Percentiles rank a stretch among this genome's conserved stretches.
These are phyloP conservation scores for Thamnaconus septentrionalis DNA, from an alignment of 2,113 vertebrate genomes.

Conservation along the genomic window DNA sequence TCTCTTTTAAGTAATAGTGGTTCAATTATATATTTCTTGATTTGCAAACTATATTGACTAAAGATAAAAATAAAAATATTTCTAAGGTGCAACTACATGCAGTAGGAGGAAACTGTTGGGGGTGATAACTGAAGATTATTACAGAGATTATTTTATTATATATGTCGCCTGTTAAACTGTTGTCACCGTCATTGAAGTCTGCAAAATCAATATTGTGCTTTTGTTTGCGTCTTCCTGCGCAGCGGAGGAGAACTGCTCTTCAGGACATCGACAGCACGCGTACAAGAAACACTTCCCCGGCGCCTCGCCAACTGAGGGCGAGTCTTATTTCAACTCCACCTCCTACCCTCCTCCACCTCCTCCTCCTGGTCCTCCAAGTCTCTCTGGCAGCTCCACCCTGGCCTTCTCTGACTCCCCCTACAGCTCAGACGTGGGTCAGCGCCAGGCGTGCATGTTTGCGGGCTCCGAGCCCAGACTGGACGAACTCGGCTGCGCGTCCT, in stretches of 20 bases:
- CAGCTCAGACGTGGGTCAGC: slow-evolving; percentile 89
- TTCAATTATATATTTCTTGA: no score
- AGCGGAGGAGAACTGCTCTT: slow-evolving; percentile 81
- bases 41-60: no score
- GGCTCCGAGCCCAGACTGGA: slow-evolving; percentile 86
- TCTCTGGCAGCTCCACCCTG: slow-evolving; percentile 73
- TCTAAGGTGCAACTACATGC: no score
- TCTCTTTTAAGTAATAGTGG: neutral
- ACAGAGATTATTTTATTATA: no score
- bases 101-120: no score
- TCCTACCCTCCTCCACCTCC: slow-evolving; percentile 72
- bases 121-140: no score
- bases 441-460: slow-evolving; percentile 96
- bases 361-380: slow-evolving; percentile 51
- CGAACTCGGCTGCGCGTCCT: slow-evolving; percentile 88
- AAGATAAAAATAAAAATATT: no score
- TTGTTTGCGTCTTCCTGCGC: slow-evolving; percentile 20
- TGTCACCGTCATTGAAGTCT: neutral
- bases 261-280: slow-evolving; percentile 77
- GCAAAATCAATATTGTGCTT: neutral
- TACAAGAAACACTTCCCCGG: slow-evolving; percentile 92
- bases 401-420: slow-evolving; percentile 82
- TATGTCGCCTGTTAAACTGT: no score
- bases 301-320: slow-evolving; percentile 83
- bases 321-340: slow-evolving; percentile 80